Evolutionary conservation across 2,888 invertebrate genomes (phyloP).

Genomic region (Pollenia griseotomentosa): DNA sequence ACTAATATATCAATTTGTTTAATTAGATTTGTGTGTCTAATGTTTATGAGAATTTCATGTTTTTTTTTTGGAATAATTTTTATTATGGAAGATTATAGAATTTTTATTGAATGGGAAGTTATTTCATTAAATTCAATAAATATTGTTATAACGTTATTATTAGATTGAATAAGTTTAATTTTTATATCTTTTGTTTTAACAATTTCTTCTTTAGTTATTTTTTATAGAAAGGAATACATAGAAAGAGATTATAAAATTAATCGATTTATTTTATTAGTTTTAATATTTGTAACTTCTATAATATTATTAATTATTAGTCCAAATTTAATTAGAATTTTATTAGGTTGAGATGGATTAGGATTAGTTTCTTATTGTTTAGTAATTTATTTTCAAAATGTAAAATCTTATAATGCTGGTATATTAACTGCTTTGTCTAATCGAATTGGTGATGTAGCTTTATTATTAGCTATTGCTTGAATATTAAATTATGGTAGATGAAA

Average conservation of each 20-base stretch:
- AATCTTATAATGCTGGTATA: conserved; percentile 89
- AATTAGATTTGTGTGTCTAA: conserved; percentile 85
- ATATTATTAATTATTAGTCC: conserved; percentile 88
- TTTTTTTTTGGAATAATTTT: conserved; percentile 84
- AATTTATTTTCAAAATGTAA: conserved; percentile 86
- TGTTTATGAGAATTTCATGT: conserved; percentile 84
- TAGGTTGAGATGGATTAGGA: conserved; percentile 90
- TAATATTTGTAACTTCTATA: conserved; percentile 89
- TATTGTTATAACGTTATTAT: conserved; percentile 86
- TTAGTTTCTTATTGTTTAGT: conserved; percentile 90
- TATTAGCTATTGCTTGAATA: conserved; percentile 86
- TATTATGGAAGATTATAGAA: conserved; percentile 84
- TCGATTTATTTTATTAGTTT: conserved; percentile 88
- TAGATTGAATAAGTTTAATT: conserved; percentile 88
- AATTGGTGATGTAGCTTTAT: conserved; percentile 89
- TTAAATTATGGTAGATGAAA: conserved; percentile 86
- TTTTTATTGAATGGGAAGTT: conserved; percentile 86
- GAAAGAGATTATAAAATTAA: conserved; percentile 85
- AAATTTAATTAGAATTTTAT: conserved; percentile 89
- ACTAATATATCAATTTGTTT: conserved; percentile 85
- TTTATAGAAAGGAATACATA: conserved; percentile 88
- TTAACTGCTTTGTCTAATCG: conserved; percentile 90
- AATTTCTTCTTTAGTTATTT: conserved; percentile 88
- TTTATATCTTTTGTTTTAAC: conserved; percentile 88
- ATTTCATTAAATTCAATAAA: conserved; percentile 85